Base-by-base conservation (phyloP, 2,113 vertebrate species). In the Sigmodon hispidus region DNA sequence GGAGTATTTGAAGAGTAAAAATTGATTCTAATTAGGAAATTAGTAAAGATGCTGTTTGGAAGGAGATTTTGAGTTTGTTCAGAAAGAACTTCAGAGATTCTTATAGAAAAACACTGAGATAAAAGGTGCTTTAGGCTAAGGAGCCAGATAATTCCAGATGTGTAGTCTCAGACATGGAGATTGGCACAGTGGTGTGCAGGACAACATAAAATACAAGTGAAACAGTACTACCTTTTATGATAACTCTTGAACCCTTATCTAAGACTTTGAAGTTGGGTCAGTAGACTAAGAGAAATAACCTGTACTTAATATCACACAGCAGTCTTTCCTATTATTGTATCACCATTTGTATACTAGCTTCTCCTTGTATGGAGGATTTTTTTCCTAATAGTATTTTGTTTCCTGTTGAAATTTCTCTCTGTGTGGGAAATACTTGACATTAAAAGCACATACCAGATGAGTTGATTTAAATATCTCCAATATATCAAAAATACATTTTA, bases 401-500 rank as follows among this genome's bases (percentile, higher is more conserved):
- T 76, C 69, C 70, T 87, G 31, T 63, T 94, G 40, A 95, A 96
- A 34, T 79, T 70, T 93, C 17, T 87, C 26, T 79, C 4, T 48
- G 10, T 91, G 40, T 87, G 63, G n/a, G n/a, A n/a, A n/a, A n/a
- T 85, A 81, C 52, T 90, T 89, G 29, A 87, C 40, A 92, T 95
- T 84, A 87, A 91, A 95, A 90, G 43, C 16, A 43, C 31, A 89
- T 22, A 59, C n/a, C 11, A 15, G 34, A 48, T 70, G 57, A 73
- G 45, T 95, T 91, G 94, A 59, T 91, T 89, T 89, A 86, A 95
- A 90, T 6, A 48, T 83, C 81, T 90, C 40, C 8, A 76, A 40
- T 89, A 65, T 95, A 89, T 95, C 34, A 89, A n/a, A 50, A 81
- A 95, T 90, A 24, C 36, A 94, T 80, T 93, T 77, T 93, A 89